Base-by-base conservation (phyloP, 2,797 vertebrate genomes). In the Epinephelus coioides region DNA sequence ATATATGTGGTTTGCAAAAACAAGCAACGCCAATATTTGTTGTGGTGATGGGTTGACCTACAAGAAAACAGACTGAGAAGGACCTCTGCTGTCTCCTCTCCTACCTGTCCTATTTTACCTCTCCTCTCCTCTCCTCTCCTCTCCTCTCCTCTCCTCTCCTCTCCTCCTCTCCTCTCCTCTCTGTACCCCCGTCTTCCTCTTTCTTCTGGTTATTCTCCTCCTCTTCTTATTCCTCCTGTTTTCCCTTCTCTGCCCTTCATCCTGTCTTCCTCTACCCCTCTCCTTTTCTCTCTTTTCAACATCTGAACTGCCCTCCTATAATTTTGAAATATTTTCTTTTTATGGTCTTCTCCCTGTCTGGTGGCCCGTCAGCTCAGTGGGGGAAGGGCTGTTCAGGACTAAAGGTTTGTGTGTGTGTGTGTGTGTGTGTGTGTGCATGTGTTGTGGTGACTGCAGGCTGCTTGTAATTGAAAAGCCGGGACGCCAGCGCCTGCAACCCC, bases 401-500 rank as follows among this genome's bases (percentile, higher is more conserved):
- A 55, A 65, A 57, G 43, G 71, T 53, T 47, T 68, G 43, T 55
- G 43, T 38, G 69, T 75, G 71, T 64, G 74, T 82, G 69, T 80
- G 73, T 72, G 70, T 61, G 55, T 53, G 60, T 81, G 64, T 71
- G 63, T 78, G 73, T 71, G 75, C 83, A 63, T 81, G 72, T 78
- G 73, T 79, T 62, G 63, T 64, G 75, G 86, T 76, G 86, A 83
- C 85, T 78, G 86, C 91, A 87, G 90, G 87, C 92, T 94, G 90
- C 88, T 88, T 69, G 94, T 95, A 95, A 95, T 95, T 95, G 95
- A 95, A 95, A 95, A 95, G 90, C 91, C n/a, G 75, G 90, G 86
- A 92, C 79, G 69, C 74, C 65, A 69, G 88, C 80, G 62, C 81
- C 83, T 72, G 72, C 84, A 89, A 89, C 91, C 91, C 86, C 21